Evolutionary conservation across 2,113 vertebrate species (phyloP), one percentile per base, ranked within the genome.

Genomic region (Rostratula benghalensis): DNA sequence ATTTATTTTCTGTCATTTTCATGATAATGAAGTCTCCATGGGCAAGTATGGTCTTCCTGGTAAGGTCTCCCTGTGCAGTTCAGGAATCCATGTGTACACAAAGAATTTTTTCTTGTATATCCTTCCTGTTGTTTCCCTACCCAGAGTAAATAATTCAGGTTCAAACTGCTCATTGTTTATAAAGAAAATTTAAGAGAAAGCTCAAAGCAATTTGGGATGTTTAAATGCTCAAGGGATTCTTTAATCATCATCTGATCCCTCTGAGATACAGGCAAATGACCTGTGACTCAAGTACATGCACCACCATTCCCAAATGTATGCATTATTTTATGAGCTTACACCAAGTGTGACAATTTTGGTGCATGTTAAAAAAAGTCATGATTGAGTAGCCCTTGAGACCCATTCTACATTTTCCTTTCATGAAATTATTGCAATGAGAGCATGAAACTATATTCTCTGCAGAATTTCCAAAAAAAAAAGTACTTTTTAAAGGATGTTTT

Each of bases 341-440:
- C 60, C 77, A 92, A 95, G 77, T 87, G 68, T 85, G 80, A 94
- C 89, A 96, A 95, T 94, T 95, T 93, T 83, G 89, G 54, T 65
- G 70, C 74, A 43, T 79, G 83, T 35, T 54, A 87, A 96, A 93
- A 86, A 83, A 94, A 61, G 45, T 59, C 35, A 77, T 73, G 94
- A 79, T 37, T 93, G 85, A 87, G 80, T 60, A 87, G 43, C 96
- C 85, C 91, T 95, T 93, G 93, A 96, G 95, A 95, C 73, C 21
- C 83, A 94, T 46, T 93, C 93, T 93, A 95, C 91, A 82, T 96
- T 96, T 95, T 90, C n/a, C 37, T 94, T 96, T 92, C 71, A 67
- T 74, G 21, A 95, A 96, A 94, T 95, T 84, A 92, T 90, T 94
- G 57, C 88, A 84, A 27, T 63, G 73, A 95, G 80, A 96, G 86